phyloP scores from a whole-genome alignment of 2,888 invertebrate species.

The Baronia brevicornis region DNA sequence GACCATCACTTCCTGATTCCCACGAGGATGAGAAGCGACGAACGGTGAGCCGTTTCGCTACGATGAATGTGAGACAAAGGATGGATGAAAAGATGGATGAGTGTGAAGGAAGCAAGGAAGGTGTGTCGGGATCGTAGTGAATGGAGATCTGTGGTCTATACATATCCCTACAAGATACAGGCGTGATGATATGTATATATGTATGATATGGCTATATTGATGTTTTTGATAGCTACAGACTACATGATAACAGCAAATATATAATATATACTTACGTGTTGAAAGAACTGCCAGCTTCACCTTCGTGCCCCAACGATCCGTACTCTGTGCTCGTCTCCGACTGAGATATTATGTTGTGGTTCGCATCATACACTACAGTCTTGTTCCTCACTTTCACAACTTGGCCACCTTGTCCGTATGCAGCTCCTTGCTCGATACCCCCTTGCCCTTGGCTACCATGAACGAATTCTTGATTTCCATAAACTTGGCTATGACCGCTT shows the following conservation, averaged over 20 bases:
- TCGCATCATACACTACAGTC: constrained; percentile 51
- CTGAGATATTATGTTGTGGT: constrained; percentile 61
- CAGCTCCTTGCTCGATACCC: constrained; percentile 23
- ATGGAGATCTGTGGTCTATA: too few species aligned
- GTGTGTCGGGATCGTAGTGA: too few species aligned
- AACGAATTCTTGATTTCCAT: constrained; percentile 11
- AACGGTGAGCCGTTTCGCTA: too few species aligned
- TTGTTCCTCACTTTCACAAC: constrained; percentile 46
- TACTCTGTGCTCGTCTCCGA: constrained; percentile 72
- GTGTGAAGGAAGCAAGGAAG: too few species aligned
- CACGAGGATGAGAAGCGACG: too few species aligned
- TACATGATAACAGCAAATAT: neutral
- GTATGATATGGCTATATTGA: too few species aligned
- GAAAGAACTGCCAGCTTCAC: constrained; percentile 62
- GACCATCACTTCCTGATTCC: too few species aligned
- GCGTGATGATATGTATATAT: too few species aligned
- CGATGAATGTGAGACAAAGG: too few species aligned
- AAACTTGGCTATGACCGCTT: constrained; percentile 25
- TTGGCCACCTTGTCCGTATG: constrained; percentile 33
- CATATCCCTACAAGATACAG: too few species aligned
- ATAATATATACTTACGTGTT: constrained; percentile 43
- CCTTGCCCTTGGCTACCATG: constrained; percentile 17
- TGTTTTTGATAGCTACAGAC: too few species aligned
- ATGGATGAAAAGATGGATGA: too few species aligned
- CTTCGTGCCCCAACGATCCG: constrained; percentile 56